Base-by-base conservation (phyloP, 2,113 vertebrate genomes). In the Colaptes auratus region DNA sequence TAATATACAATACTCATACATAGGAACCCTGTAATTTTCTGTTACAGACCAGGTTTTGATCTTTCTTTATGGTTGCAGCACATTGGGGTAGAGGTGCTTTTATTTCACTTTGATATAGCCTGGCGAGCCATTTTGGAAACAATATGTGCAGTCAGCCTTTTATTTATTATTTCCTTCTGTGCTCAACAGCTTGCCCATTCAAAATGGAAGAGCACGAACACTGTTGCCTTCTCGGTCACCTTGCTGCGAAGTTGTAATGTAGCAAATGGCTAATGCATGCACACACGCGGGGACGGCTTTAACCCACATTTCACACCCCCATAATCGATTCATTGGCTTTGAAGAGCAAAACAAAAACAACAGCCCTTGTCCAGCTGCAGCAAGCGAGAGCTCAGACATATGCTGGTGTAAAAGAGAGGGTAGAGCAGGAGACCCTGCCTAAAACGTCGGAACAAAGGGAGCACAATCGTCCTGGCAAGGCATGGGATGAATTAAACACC, bases 401-500 rank as follows among this genome's bases (percentile, higher is more conserved):
- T 99, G 99, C 98, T 98, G 77, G 86, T 96, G 95, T 98, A 97
- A 98, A 98, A 96, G 97, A 78, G 88, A 58, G 80, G 94, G 78
- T 19, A 82, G 72, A 46, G 42, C 50, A 19, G 64, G 46, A 89
- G 95, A 97, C 95, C 73, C 86, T 98, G 98, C 98, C 92, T 39
- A 97, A 98, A 98, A 97, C 81, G 39, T 79, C 85, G 27, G 91
- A 97, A 99, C 98, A 99, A 99, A 99, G 98, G 97, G 97, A 98
- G 77, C 59, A 93, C 98, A 98, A 98, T 98, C 69, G 97, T 97
- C 97, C 98, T 98, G 96, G 94, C 98, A 98, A 98, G 97, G 97
- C 98, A 67, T 97, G 97, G 97, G 97, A 98, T 98, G 98, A 98
- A 98, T 99, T 99, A 99, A 99, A 99, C 98, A 98, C 98, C 97